Conservation (phyloP, 2,113 vertebrate species). For the Eulemur macaco region DNA sequence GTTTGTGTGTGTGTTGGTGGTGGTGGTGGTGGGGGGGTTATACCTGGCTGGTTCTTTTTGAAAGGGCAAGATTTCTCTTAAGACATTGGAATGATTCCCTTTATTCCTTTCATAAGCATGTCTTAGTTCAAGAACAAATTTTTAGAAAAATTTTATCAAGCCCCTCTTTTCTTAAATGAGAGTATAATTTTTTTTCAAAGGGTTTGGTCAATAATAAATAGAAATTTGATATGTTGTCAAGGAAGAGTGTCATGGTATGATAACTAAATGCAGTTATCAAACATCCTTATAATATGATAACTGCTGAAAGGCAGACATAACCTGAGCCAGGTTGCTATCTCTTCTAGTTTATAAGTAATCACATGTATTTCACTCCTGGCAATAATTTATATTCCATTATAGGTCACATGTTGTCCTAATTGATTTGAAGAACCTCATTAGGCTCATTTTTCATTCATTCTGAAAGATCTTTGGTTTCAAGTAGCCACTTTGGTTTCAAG, state of each 20-base stretch:
- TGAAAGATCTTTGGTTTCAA: neutral
- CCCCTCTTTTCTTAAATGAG: neutral
- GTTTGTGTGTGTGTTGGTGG: too few relatives aligned
- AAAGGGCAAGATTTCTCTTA: neutral
- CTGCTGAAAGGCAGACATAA: neutral
- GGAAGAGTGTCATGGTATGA: neutral
- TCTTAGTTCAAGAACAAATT: slow-evolving; percentile 10
- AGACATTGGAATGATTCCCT: neutral
- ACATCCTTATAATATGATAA: neutral
- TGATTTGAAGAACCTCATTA: neutral
- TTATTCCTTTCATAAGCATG: neutral
- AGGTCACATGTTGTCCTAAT: neutral
- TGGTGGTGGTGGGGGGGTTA: neutral
- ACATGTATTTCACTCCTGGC: neutral
- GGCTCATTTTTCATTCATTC: neutral
- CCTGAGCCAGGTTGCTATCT: neutral
- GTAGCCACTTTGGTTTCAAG: neutral
- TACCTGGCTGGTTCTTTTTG: neutral
- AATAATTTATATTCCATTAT: neutral
- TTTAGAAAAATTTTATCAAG: neutral
- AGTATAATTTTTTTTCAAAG: neutral
- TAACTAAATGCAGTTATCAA: neutral
- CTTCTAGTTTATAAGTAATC: neutral
- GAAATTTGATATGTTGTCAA: neutral
- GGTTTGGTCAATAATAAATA: neutral